Evolutionary conservation across 53 echinoderm and acorn worm genomes (phyloP), one percentile per base, ranked within the genome.

Genomic region (Zoroaster sp.): DNA sequence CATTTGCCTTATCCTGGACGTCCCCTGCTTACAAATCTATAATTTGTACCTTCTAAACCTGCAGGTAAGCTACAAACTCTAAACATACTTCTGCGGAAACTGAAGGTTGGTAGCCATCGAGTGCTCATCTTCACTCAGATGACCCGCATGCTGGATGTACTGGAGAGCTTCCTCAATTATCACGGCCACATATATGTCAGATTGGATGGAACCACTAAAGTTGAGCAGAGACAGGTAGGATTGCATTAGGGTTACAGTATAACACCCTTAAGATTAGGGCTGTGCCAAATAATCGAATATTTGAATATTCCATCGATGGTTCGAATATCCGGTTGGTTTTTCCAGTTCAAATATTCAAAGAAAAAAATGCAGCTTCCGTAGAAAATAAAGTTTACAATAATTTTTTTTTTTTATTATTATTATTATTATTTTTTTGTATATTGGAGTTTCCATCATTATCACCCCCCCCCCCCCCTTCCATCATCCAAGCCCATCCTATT

Each of bases 111-210:
- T 34, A 71, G 81, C 18, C 96, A 96, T 55, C 53, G 95, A 42
- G 93, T 92, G 3, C 93, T 99, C 31, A 99, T 99, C 91, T 99
- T 99, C 80, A 99, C 99, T 71, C 99, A 99, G 93, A 99, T 99
- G 99, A 94, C 99, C 37, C 92, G 93, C 73, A 96, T 99, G 94
- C 74, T 99, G 91, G 99, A 99, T 45, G 93, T 99, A 44, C 75
- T 99, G 55, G 99, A 99, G 79, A 69, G 87, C n/a, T 99, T 99
- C 88, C 99, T 99, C 25, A 99, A 96, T 80, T 96, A 90, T 90
- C 96, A 99, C 66, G 99, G 99, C 44, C 91, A 99, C 75, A 99
- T 96, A 92, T 99, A 99, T 87, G 96, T 99, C 87, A 89, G 98
- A 40, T 88, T 99, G 86, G 99, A 99, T 78, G 99, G 99, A 31